Base-by-base conservation (phyloP, 2,113 vertebrate genomes). In the Chloropsis cyanopogon region DNA sequence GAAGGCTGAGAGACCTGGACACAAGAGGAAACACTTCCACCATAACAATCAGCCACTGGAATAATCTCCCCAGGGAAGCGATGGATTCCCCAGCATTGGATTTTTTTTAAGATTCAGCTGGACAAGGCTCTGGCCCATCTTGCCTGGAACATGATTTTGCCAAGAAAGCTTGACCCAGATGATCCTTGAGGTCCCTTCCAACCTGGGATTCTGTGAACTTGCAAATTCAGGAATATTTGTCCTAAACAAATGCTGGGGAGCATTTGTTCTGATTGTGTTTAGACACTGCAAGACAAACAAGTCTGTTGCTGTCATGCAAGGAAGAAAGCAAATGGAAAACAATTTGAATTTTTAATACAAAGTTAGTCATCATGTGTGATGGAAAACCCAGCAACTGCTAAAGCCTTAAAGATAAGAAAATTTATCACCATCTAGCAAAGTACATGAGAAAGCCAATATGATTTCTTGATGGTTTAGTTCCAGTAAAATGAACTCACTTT, bases 31-130 rank as follows among this genome's bases (percentile, higher is more conserved):
- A n/a, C 33, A 15, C 23, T 57, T 23, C 15, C 33, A 22, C 56
- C 56, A 23, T 0, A n/a, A 14, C 33, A 23, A 23, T 23, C 33
- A 23, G 23, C 21, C 33, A n/a, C 33, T 23, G 21, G 56, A n/a
- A 57, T 56, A 39, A 39, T 50, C 6, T 41, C 5, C 13, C 11
- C 21, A 57, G 22, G 17, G 14, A 53, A 69, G 8, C 4, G 10
- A 21, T 35, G 42, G 11, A 42, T n/a, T 56, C 11, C 6, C 35
- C 65, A 71, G 0, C 3, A 20, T 0, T 8, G 2, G 20, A 22
- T 4, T 25, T 13, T n/a, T 71, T 57, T 33, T 9, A 37, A 33
- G 17, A 33, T 28, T 49, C 31, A 72, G 4, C 14, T 49, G 13
- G 6, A 6, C 19, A 73, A n/a, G 31, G n/a, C 11, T 33, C 14